phyloP scores from a whole-genome alignment of 2,113 vertebrate genomes.

The Saccopteryx bilineata region DNA sequence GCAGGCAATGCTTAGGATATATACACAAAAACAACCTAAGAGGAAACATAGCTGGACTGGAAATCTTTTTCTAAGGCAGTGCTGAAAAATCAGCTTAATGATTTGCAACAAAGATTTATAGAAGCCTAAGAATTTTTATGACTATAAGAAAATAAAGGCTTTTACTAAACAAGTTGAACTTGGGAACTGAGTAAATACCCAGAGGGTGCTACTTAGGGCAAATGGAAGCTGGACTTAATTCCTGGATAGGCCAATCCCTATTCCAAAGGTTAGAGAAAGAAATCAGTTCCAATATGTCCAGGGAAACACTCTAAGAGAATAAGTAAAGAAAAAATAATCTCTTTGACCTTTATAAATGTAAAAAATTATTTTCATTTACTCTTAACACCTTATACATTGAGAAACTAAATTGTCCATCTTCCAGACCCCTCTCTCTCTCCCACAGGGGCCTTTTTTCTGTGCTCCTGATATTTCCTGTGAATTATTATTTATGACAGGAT shows the following conservation, averaged over 20 bases:
- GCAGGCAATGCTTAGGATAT: neutral
- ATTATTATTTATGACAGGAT: neutral
- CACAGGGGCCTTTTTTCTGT: neutral
- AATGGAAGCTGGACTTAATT: neutral
- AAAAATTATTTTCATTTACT: neutral
- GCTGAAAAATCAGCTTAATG: constrained; percentile 19
- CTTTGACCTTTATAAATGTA: neutral
- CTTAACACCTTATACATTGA: neutral
- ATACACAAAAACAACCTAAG: neutral
- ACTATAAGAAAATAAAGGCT: neutral
- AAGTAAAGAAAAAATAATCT: neutral
- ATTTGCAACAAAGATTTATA: neutral
- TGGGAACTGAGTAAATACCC: neutral
- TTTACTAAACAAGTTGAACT: neutral
- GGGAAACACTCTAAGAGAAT: neutral
- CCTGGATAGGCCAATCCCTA: neutral
- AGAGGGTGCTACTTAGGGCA: neutral
- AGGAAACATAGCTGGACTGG: neutral
- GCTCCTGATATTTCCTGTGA: neutral
- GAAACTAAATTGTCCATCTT: neutral
- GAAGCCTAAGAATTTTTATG: neutral
- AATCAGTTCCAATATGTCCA: neutral
- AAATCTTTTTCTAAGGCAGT: neutral
- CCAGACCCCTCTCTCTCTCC: neutral
- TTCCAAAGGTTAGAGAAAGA: neutral